These are phyloP conservation scores for Polymixis lichenea DNA, from an alignment of 2,888 invertebrate genomes.

Conservation along the genomic window DNA sequence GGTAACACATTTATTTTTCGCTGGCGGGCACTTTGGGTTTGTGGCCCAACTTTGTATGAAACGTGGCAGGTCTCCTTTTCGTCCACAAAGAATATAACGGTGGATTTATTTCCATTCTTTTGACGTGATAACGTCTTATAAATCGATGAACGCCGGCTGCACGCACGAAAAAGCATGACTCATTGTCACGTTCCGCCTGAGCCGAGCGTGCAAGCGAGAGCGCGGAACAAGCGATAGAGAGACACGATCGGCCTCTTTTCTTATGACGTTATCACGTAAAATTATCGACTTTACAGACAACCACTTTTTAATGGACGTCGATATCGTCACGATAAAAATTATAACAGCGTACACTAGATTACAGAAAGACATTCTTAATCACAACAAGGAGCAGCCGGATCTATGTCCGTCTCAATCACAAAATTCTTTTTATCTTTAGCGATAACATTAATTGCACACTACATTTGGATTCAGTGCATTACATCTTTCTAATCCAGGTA, in stretches of 20 bases:
- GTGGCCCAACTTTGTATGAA: no score
- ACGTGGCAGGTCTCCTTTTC: background rate
- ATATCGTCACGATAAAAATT: background rate
- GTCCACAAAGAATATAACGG: background rate
- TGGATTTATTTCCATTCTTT: background rate
- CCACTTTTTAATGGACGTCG: background rate
- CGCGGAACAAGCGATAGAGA: no score
- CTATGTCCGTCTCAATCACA: background rate
- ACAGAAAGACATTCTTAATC: slow-evolving; percentile 9
- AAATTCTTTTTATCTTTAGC: background rate
- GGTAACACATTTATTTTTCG: no score
- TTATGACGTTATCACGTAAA: no score
- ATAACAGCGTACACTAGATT: background rate
- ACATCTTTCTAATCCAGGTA: background rate
- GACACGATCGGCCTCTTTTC: no score
- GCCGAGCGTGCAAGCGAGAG: no score
- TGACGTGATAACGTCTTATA: no score
- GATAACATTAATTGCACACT: background rate
- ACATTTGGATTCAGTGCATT: background rate
- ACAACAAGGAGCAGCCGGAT: background rate
- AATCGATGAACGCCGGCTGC: no score
- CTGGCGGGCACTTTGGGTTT: no score
- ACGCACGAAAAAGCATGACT: no score
- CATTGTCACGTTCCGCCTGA: no score
- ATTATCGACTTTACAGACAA: no score